Percentiles rank a stretch among this genome's conserved stretches.
Conservation (phyloP, 2,888 invertebrate species). For the Acrobasis consociella region DNA sequence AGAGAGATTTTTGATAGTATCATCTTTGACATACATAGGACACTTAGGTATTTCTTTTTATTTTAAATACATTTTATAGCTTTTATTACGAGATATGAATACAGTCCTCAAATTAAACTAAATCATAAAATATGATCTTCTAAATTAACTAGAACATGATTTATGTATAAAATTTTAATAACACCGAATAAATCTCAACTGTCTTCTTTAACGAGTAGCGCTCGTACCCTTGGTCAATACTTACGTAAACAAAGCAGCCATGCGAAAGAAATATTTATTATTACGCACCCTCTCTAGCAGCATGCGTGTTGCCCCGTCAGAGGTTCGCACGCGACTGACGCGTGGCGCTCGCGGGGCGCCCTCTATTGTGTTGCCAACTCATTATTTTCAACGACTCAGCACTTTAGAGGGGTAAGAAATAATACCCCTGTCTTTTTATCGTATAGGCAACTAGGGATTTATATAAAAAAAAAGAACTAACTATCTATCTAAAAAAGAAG, state of each 20-base stretch:
- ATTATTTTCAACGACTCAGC: slow-evolving; percentile 46
- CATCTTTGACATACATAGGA: too few species aligned
- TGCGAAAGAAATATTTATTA: slow-evolving; percentile 38
- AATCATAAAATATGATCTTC: background rate
- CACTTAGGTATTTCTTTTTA: too few species aligned
- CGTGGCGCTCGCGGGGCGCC: slow-evolving; percentile 59
- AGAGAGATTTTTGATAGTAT: too few species aligned
- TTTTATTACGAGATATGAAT: too few species aligned
- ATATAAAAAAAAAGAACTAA: background rate
- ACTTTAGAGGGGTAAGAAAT: slow-evolving; percentile 6
- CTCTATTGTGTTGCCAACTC: slow-evolving; percentile 59
- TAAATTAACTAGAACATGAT: background rate
- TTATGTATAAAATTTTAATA: background rate
- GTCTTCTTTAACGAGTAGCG: background rate
- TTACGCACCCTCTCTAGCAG: slow-evolving; percentile 49
- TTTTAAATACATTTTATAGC: too few species aligned
- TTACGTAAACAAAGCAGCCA: slow-evolving; percentile 39
- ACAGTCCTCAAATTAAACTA: too few species aligned
- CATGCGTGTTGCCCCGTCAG: slow-evolving; percentile 49
- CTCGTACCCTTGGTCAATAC: slow-evolving; percentile 1
- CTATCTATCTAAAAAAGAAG: too few species aligned
- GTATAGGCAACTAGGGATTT: background rate
- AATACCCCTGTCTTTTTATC: slow-evolving; percentile 4
- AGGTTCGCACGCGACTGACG: slow-evolving; percentile 57
- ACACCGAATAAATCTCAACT: background rate